phyloP scores from a whole-genome alignment of 1,140 invertebrate species.

The Papilio polytes region DNA sequence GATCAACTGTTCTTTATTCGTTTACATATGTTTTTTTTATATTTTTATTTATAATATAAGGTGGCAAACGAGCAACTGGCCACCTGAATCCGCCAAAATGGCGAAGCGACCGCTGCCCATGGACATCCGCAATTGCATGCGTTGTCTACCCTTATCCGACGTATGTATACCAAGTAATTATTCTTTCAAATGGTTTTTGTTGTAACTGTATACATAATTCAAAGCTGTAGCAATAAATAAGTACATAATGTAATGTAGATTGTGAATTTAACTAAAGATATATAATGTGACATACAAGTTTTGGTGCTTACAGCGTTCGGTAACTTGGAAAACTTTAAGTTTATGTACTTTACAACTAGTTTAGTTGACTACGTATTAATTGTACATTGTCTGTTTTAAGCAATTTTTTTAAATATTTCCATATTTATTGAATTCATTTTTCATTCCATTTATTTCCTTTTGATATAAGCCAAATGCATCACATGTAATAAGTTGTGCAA shows the following conservation, averaged over 20 bases:
- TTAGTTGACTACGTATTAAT: background rate
- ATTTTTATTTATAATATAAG: too few relatives aligned
- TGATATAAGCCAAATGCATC: conserved; percentile 4
- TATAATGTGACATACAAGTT: background rate
- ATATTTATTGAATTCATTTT: background rate
- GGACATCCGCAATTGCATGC: too few relatives aligned
- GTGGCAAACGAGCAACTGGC: too few relatives aligned
- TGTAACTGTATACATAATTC: background rate
- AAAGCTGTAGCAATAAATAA: background rate
- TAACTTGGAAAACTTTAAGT: conserved; percentile 5
- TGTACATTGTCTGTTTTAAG: background rate
- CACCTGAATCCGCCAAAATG: too few relatives aligned
- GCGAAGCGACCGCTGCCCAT: too few relatives aligned
- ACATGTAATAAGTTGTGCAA: conserved; percentile 1
- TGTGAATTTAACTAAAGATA: background rate
- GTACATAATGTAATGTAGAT: background rate
- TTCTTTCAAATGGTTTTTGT: background rate
- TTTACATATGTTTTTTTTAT: too few relatives aligned
- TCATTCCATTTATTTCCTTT: background rate
- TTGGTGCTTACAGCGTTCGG: background rate
- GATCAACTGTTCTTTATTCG: too few relatives aligned
- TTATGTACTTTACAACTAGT: background rate
- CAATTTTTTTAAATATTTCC: too few relatives aligned
- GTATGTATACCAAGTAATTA: background rate
- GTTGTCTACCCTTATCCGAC: too few relatives aligned